Evolutionary conservation across 2,113 vertebrate species (phyloP).

Genomic region (Caranx ignobilis): DNA sequence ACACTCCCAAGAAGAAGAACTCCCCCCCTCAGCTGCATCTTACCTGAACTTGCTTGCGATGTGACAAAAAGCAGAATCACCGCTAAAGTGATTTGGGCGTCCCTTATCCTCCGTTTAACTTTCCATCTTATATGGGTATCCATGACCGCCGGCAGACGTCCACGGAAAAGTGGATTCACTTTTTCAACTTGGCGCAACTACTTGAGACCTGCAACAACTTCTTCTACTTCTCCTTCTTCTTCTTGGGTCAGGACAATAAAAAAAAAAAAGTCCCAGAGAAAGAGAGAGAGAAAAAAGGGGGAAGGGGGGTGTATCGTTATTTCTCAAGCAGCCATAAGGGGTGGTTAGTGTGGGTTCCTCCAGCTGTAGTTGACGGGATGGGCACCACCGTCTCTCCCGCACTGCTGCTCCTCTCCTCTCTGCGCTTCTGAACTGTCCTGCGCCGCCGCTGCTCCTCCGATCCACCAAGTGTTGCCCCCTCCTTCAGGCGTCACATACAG

Average conservation of each 20-base stretch:
- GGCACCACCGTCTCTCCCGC: conserved; percentile 77
- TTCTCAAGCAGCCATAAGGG: conserved; percentile 87
- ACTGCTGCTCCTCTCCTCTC: conserved; percentile 77
- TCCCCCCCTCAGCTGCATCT: conserved; percentile 60
- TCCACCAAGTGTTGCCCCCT: conserved; percentile 78
- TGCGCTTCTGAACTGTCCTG: conserved; percentile 72
- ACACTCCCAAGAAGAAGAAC: conserved; percentile 1
- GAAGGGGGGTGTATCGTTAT: conserved; percentile 69
- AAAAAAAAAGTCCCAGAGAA: conserved; percentile 79
- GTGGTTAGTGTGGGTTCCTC: conserved; percentile 78
- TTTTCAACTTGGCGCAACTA: conserved; percentile 60
- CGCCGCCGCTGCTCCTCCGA: conserved; percentile 70
- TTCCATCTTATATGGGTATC: conserved; percentile 89
- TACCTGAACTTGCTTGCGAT: conserved; percentile 86
- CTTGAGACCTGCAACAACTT: conserved; percentile 67
- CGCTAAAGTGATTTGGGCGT: conserved; percentile 80
- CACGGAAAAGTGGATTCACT: conserved; percentile 78
- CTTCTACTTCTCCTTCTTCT: conserved; percentile 12
- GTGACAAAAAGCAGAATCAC: conserved; percentile 83
- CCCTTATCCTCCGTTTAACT: conserved; percentile 88
- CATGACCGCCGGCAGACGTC: conserved; percentile 83
- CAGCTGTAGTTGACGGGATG: conserved; percentile 75
- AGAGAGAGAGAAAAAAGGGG: conserved; percentile 70
- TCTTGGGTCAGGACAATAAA: conserved; percentile 64
- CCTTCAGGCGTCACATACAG: conserved; percentile 76